phyloP scores from a whole-genome alignment of 2,888 invertebrate genomes.

The Harpalus rubripes region DNA sequence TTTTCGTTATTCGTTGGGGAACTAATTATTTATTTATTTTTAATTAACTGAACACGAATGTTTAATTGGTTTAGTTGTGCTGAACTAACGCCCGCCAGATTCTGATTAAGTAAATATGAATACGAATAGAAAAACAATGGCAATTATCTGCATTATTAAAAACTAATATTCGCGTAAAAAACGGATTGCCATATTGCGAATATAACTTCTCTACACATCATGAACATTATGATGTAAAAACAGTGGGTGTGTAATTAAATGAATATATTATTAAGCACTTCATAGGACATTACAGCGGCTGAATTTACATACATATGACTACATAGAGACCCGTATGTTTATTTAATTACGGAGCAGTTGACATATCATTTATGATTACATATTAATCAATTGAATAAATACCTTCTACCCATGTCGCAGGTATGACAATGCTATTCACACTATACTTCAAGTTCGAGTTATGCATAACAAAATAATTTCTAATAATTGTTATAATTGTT shows the following conservation, averaged over 20 bases:
- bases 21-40: constrained; percentile 36
- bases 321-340: neutral
- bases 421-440: neutral
- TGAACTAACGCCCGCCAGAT: constrained; percentile 4
- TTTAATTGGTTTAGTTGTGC: constrained; percentile 19
- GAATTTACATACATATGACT: constrained; percentile 2
- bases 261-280: neutral
- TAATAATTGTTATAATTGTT: too few relatives aligned
- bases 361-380: neutral
- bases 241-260: neutral
- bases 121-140: neutral
- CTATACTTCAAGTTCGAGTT: neutral
- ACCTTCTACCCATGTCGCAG: neutral
- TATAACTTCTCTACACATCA: neutral
- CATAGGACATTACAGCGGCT: neutral
- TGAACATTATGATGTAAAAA: neutral
- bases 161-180: neutral
- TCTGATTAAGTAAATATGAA: constrained; percentile 24
- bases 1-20: constrained; percentile 5
- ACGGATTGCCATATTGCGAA: neutral
- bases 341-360: neutral
- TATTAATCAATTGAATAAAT: neutral
- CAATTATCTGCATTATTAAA: constrained; percentile 21
- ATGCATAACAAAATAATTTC: too few relatives aligned
- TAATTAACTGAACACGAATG: constrained; percentile 35